Percentiles rank a stretch among this genome's conserved stretches.
These are phyloP conservation scores for Scaptodrosophila lebanonensis DNA, from an alignment of 1,140 invertebrate species.

Conservation along the genomic window DNA sequence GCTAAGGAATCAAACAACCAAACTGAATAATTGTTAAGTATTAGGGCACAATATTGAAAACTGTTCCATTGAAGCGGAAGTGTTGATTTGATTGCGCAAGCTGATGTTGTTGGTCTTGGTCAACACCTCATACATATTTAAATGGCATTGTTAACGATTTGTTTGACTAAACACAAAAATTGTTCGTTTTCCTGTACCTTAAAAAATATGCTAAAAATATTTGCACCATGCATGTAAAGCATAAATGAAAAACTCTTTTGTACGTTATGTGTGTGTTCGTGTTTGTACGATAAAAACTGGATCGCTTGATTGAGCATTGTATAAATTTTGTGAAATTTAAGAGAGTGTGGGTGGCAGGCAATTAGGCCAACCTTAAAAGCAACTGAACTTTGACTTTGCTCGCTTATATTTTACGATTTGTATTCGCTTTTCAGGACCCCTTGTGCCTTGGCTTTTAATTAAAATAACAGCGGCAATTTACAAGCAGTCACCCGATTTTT, in stretches of 20 bases:
- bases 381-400: slow-evolving; percentile 66
- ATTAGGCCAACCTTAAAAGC: slow-evolving; percentile 60
- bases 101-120: not conserved
- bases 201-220: slow-evolving; percentile 5
- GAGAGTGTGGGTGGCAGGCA: too few species aligned
- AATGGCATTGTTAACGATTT: slow-evolving; percentile 62
- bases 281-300: slow-evolving; percentile 21
- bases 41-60: slow-evolving; percentile 37
- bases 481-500: slow-evolving; percentile 40
- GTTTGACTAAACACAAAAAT: slow-evolving; percentile 46
- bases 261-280: too few species aligned
- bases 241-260: not conserved
- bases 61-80: slow-evolving; percentile 41
- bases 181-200: not conserved
- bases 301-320: slow-evolving; percentile 65
- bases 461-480: slow-evolving; percentile 66
- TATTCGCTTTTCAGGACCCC: slow-evolving; percentile 32
- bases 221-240: slow-evolving; percentile 8
- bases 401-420: slow-evolving; percentile 18
- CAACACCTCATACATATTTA: not conserved
- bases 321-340: too few species aligned
- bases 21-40: slow-evolving; percentile 38
- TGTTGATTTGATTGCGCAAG: slow-evolving; percentile 52
- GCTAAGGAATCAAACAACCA: too few species aligned
- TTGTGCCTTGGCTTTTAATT: slow-evolving; percentile 51